phyloP scores from a whole-genome alignment of 2,797 vertebrate species.

The Cygnus olor region DNA sequence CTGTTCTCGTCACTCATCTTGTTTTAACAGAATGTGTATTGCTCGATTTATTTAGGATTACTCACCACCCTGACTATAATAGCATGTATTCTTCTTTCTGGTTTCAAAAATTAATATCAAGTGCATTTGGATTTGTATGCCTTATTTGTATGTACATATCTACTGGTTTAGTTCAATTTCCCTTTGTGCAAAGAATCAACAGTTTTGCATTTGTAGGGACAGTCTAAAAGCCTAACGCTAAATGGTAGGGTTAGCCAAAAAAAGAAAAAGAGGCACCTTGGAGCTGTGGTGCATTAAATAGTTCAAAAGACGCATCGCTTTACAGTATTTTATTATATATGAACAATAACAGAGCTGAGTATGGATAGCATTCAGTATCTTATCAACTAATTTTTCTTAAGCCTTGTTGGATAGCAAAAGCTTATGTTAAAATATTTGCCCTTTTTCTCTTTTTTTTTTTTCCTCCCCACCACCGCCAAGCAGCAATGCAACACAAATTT shows the following conservation, averaged over 20 bases:
- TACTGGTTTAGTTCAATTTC: background rate
- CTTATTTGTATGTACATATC: background rate
- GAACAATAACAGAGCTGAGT: background rate
- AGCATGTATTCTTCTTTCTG: background rate
- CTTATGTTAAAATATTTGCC: background rate
- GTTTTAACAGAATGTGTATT: background rate
- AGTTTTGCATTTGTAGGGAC: background rate
- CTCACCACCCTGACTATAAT: background rate
- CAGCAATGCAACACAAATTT: background rate
- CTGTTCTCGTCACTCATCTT: background rate
- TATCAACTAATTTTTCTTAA: background rate
- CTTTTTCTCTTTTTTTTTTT: background rate
- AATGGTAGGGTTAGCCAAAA: background rate
- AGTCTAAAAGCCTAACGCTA: background rate
- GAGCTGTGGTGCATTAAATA: background rate
- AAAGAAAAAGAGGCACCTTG: background rate
- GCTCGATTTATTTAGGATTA: background rate
- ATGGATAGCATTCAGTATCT: background rate
- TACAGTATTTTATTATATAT: background rate
- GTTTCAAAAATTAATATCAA: background rate
- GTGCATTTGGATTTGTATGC: background rate
- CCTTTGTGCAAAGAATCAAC: background rate
- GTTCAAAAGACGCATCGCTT: background rate
- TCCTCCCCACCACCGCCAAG: background rate
- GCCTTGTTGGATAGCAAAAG: background rate